These are phyloP conservation scores for Machimus rusticus DNA, from an alignment of 2,888 invertebrate species.

Conservation along the genomic window DNA sequence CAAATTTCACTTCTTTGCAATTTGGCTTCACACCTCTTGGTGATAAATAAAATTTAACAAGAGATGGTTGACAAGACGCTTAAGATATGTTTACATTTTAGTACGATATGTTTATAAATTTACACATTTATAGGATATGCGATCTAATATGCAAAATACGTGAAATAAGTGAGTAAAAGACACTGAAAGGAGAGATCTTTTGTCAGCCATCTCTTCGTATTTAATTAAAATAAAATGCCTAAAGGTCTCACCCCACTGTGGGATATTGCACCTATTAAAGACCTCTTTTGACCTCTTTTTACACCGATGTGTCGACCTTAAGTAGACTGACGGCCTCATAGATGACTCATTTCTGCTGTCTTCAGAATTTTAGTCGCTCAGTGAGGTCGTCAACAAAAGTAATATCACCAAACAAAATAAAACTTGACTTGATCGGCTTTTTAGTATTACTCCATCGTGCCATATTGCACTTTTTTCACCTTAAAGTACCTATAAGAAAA, in stretches of 20 bases:
- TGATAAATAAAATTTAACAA: not conserved
- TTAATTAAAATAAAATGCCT: not conserved
- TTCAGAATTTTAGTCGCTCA: not conserved
- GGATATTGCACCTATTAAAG: not conserved
- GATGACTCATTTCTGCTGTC: not conserved
- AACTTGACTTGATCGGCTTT: not conserved
- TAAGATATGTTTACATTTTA: not conserved
- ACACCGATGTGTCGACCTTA: not conserved
- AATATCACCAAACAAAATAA: not conserved
- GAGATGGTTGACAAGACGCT: not conserved
- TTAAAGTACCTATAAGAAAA: constrained; percentile 79
- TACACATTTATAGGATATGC: not conserved
- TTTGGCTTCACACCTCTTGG: not conserved
- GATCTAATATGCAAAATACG: not conserved
- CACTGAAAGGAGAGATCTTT: not conserved
- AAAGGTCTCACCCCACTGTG: not conserved
- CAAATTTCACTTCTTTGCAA: not conserved
- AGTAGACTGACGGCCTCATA: not conserved
- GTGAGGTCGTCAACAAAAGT: not conserved
- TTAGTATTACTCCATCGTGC: constrained; percentile 80
- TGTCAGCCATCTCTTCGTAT: not conserved
- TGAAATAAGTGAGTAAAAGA: not conserved
- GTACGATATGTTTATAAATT: not conserved
- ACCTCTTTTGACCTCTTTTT: not conserved
- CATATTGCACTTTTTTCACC: constrained; percentile 89